These are phyloP conservation scores for Micrasema minimum DNA, from an alignment of 1,140 invertebrate genomes.

Conservation along the genomic window DNA sequence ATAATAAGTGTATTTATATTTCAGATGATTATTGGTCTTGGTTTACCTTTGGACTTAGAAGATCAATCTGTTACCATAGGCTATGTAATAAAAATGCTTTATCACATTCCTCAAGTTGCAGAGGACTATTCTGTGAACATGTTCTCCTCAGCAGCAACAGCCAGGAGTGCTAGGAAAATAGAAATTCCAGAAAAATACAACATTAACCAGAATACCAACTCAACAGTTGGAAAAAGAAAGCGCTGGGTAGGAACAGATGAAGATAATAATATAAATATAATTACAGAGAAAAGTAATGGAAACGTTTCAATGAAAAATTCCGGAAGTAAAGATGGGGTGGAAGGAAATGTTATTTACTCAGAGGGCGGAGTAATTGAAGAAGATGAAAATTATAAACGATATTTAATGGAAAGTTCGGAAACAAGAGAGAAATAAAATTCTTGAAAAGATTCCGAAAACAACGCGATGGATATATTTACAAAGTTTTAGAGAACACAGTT, in stretches of 20 bases:
- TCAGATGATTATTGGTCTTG: conserved; percentile 74
- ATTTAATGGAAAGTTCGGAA: conserved; percentile 42
- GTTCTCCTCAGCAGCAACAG: conserved; percentile 61
- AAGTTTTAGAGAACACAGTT: conserved; percentile 68
- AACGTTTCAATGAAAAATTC: conserved; percentile 48
- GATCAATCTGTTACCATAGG: conserved; percentile 72
- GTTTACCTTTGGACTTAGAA: conserved; percentile 73
- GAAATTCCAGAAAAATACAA: conserved; percentile 15
- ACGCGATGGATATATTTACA: conserved; percentile 74
- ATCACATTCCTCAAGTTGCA: conserved; percentile 70
- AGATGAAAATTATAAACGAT: conserved; percentile 30
- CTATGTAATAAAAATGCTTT: conserved; percentile 72
- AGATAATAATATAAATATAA: conserved; percentile 15
- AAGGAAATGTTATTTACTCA: conserved; percentile 54
- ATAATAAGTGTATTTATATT: too few relatives aligned
- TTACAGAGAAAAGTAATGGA: background rate
- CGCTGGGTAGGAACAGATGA: conserved; percentile 27
- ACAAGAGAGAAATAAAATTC: conserved; percentile 30
- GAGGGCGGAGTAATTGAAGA: conserved; percentile 57
- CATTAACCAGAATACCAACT: conserved; percentile 18
- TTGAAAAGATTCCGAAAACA: conserved; percentile 58
- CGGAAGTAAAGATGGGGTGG: background rate
- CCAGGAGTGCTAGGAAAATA: background rate
- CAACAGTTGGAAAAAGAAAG: conserved; percentile 47
- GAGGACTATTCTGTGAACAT: conserved; percentile 70